phyloP scores from a whole-genome alignment of 2,888 invertebrate species.

The Orchesellides sinensis region DNA sequence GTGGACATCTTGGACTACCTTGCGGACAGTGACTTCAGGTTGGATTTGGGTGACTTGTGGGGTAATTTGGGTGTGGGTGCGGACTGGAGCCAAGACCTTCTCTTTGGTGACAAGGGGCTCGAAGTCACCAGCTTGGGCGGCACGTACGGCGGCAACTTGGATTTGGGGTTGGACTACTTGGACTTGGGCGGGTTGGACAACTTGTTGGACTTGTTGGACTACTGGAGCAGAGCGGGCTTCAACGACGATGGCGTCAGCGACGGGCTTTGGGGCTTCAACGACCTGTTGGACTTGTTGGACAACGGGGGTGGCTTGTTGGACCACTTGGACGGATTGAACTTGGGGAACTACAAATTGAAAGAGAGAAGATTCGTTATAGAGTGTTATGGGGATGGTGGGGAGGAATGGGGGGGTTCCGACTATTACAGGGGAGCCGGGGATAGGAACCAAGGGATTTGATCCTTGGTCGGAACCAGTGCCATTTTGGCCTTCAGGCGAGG shows the following conservation, averaged over 20 bases:
- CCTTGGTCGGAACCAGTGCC: constrained; percentile 18
- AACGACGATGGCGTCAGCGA: constrained; percentile 41
- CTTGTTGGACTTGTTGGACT: no score
- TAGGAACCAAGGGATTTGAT: constrained; percentile 11
- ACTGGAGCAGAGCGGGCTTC: constrained; percentile 43
- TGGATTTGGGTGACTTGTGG: constrained; percentile 76
- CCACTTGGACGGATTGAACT: constrained; percentile 40
- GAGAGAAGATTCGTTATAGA: not conserved
- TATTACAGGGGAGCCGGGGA: constrained; percentile 41
- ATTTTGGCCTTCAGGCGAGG: not conserved
- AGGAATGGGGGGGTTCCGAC: constrained; percentile 19
- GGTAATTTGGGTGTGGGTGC: constrained; percentile 76
- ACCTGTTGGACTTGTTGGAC: constrained; percentile 22
- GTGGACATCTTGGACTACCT: constrained; percentile 74
- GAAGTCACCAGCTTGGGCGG: constrained; percentile 67
- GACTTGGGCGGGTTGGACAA: no score
- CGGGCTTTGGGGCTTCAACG: no score
- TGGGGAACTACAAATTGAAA: no score
- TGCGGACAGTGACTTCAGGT: constrained; percentile 76
- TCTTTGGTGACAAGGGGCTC: constrained; percentile 73
- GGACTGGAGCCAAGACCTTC: constrained; percentile 76
- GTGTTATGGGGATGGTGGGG: constrained; percentile 1
- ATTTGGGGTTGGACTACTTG: no score
- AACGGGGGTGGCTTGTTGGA: not conserved
- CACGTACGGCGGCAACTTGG: constrained; percentile 50